A percentile compares a stretch with the other conserved stretches of the same genome.
Evolutionary conservation across 2,113 vertebrate species (phyloP).

Genomic region (Oreotrochilus melanogaster): DNA sequence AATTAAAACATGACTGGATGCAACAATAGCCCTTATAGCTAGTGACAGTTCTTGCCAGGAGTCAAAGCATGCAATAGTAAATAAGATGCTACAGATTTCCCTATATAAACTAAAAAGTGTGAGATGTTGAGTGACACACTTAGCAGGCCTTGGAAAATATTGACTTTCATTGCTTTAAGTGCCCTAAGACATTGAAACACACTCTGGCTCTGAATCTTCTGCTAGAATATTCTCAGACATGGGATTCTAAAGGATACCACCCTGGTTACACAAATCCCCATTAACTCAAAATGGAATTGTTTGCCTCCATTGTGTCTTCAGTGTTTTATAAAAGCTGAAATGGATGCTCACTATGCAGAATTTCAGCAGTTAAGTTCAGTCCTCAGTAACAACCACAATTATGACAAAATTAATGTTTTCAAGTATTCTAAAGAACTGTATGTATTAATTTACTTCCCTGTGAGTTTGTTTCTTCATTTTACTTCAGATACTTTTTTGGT

Average conservation of each 20-base stretch:
- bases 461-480: neutral
- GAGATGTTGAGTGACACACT: neutral
- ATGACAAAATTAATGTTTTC: neutral
- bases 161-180: neutral
- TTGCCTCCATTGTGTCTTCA: neutral
- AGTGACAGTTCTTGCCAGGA: neutral
- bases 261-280: neutral
- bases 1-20: neutral
- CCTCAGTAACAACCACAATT: neutral
- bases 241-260: neutral
- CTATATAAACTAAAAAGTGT: neutral
- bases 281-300: neutral
- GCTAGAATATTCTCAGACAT: neutral
- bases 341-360: neutral
- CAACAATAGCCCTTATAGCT: neutral
- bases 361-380: neutral
- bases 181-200: neutral
- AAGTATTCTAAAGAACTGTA: neutral
- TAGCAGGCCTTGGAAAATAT: neutral
- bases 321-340: neutral
- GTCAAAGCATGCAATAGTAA: neutral
- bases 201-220: neutral
- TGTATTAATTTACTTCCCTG: neutral
- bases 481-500: conserved; percentile 4
- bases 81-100: neutral